These are phyloP conservation scores for Hemibagrus wyckioides DNA, from an alignment of 2,113 vertebrate genomes.

Conservation along the genomic window DNA sequence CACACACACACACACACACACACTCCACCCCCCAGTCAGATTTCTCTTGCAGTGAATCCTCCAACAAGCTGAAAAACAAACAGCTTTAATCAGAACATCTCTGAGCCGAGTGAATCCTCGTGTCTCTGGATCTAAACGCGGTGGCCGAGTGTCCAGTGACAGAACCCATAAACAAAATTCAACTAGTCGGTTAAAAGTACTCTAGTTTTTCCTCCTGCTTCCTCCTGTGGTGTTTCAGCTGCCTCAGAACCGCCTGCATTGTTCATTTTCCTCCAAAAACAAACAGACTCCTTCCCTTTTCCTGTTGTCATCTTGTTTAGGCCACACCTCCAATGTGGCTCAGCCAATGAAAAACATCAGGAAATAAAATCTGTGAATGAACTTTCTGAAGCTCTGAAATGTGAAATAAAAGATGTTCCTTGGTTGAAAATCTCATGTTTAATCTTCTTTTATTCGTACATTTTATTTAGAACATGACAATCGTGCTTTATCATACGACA, in stretches of 20 bases:
- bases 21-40: too few relatives aligned
- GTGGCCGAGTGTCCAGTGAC: not conserved
- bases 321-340: not conserved
- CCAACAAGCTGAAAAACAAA: not conserved
- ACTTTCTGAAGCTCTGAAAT: not conserved
- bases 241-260: not conserved
- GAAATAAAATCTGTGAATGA: not conserved
- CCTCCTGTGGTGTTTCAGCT: not conserved
- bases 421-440: constrained; percentile 61
- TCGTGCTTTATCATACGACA: constrained; percentile 96
- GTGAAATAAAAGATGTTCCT: constrained; percentile 33
- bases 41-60: not conserved
- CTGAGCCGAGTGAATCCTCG: not conserved
- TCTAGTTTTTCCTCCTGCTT: not conserved
- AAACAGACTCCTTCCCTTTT: not conserved
- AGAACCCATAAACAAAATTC: not conserved
- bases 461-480: constrained; percentile 88
- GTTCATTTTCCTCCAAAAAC: not conserved
- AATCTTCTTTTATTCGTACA: constrained; percentile 96
- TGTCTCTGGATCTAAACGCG: not conserved
- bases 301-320: not conserved
- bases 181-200: not conserved
- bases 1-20: too few relatives aligned
- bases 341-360: not conserved
- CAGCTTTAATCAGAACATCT: not conserved